Evolutionary conservation across 2,113 vertebrate genomes (phyloP).

Genomic region (Muntiacus muntjak): DNA sequence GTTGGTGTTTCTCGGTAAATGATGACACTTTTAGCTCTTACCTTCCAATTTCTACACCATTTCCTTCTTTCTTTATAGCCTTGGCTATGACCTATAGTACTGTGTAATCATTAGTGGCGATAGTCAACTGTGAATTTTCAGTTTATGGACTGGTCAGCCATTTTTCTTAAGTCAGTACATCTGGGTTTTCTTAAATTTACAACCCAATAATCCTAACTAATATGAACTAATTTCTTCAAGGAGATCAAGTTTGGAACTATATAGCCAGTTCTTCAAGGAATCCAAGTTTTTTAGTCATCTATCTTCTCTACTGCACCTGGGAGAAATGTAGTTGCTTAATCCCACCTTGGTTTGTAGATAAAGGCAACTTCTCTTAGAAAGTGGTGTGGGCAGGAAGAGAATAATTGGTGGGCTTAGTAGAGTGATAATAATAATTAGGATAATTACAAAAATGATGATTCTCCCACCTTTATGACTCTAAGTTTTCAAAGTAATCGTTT

Average conservation of each 20-base stretch:
- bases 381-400: neutral
- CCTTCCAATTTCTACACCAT: neutral
- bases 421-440: constrained; percentile 13
- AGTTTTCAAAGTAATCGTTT: neutral
- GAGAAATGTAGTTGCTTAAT: neutral
- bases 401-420: neutral
- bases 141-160: neutral
- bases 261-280: neutral
- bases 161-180: neutral
- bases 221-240: neutral
- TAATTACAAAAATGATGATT: neutral
- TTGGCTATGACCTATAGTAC: neutral
- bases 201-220: neutral
- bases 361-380: constrained; percentile 3
- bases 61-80: neutral
- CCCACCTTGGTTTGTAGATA: neutral
- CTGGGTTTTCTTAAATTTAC: neutral
- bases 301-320: neutral
- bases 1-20: neutral
- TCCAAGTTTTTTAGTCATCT: neutral
- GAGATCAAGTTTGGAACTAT: neutral
- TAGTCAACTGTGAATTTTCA: neutral
- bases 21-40: neutral
- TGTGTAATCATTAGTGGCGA: neutral
- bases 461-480: neutral